These are phyloP conservation scores for Lasioglossum villosulum DNA, from an alignment of 2,888 invertebrate genomes.

Conservation along the genomic window DNA sequence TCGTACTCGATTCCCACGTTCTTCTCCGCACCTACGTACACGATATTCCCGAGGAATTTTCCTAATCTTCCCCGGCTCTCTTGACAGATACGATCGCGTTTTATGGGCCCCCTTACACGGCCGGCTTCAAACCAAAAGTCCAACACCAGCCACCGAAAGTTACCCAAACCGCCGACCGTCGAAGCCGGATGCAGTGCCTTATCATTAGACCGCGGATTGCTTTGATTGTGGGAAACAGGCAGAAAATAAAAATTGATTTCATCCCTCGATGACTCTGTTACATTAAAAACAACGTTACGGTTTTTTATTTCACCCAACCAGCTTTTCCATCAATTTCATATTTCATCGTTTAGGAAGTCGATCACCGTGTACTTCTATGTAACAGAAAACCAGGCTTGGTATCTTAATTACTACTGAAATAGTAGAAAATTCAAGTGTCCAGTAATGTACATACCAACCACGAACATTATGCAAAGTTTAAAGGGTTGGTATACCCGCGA, in stretches of 20 bases:
- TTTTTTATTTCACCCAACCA: too few relatives aligned
- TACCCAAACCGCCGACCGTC: neutral
- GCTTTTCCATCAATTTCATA: neutral
- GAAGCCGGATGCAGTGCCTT: neutral
- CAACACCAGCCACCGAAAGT: neutral
- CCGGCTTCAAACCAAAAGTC: constrained; percentile 1
- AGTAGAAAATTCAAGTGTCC: neutral
- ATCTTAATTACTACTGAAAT: too few relatives aligned
- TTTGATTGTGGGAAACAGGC: too few relatives aligned
- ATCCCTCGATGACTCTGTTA: too few relatives aligned
- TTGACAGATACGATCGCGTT: constrained; percentile 41
- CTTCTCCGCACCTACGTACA: neutral
- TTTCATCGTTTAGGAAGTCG: too few relatives aligned
- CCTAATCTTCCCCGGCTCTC: constrained; percentile 31
- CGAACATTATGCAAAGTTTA: neutral
- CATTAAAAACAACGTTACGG: too few relatives aligned
- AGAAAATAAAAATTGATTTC: too few relatives aligned
- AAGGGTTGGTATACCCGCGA: neutral
- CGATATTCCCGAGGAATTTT: constrained; percentile 31
- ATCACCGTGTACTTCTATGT: too few relatives aligned
- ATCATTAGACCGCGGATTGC: neutral
- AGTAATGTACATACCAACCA: too few relatives aligned
- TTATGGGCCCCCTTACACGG: constrained; percentile 7
- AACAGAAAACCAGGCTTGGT: too few relatives aligned
- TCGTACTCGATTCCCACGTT: constrained; percentile 38